phyloP scores from a whole-genome alignment of 2,113 vertebrate species.

The Syngnathus scovelli region DNA sequence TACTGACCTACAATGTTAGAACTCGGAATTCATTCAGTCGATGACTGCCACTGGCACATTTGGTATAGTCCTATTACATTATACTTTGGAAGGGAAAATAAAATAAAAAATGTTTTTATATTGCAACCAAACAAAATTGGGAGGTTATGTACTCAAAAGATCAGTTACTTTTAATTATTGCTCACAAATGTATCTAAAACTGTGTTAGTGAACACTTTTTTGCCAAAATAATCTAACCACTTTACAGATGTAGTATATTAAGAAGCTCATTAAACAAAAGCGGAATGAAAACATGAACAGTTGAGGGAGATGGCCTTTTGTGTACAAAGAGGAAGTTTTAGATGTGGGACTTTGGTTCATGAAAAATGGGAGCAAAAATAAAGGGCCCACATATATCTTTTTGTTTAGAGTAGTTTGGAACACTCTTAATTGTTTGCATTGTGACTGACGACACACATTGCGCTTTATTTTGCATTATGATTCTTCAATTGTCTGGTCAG shows the following conservation, averaged over 20 bases:
- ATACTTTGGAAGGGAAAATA: not conserved
- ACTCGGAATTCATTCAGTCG: slow-evolving; percentile 5
- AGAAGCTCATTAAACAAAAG: no score
- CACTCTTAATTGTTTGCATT: not conserved
- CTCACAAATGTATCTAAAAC: no score
- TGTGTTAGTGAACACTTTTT: no score
- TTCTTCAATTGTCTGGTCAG: not conserved
- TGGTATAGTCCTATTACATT: not conserved
- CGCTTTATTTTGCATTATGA: not conserved
- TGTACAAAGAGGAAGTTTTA: not conserved
- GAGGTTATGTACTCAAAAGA: not conserved
- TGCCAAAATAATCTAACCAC: no score
- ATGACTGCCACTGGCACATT: slow-evolving; percentile 17
- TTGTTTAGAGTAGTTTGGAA: not conserved
- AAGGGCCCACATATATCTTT: not conserved
- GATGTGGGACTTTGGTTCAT: not conserved
- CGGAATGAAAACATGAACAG: not conserved
- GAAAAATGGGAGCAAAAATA: not conserved
- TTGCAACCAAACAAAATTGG: not conserved
- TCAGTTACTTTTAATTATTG: not conserved
- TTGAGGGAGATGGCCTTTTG: not conserved
- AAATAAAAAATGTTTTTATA: not conserved
- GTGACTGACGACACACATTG: not conserved
- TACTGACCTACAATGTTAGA: slow-evolving; percentile 5
- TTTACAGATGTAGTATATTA: no score